A percentile compares a stretch with the other conserved stretches of the same genome.
These are phyloP conservation scores for Drosophila algonquin DNA, from an alignment of 2,888 invertebrate species.

Conservation along the genomic window DNA sequence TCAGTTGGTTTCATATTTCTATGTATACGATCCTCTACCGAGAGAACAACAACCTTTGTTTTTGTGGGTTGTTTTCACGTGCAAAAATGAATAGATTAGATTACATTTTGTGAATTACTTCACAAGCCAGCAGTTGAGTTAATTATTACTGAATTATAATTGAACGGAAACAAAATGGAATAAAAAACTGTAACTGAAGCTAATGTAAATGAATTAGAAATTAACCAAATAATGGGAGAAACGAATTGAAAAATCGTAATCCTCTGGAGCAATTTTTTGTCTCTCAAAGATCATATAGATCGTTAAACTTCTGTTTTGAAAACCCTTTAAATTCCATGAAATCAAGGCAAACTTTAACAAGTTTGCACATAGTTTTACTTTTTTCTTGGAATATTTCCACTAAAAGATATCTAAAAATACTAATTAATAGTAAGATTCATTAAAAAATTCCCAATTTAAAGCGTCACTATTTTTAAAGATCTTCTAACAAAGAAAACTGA, in stretches of 20 bases:
- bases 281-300: neutral
- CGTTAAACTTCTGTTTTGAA: no score
- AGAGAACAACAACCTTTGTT: neutral
- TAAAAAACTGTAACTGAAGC: neutral
- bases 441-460: no score
- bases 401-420: no score
- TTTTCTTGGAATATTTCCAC: no score
- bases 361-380: no score
- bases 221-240: neutral
- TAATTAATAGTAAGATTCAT: no score
- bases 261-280: neutral
- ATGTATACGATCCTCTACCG: neutral
- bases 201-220: neutral
- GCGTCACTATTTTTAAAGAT: neutral
- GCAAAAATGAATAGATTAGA: conserved; percentile 1
- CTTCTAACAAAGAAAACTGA: neutral
- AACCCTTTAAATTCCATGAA: no score
- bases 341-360: no score
- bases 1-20: conserved; percentile 3
- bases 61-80: neutral
- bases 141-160: conserved; percentile 2
- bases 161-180: neutral
- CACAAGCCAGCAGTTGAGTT: neutral
- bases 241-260: no score
- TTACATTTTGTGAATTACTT: neutral